A percentile compares a stretch with the other conserved stretches of the same genome.
phyloP scores from a whole-genome alignment of 2,797 vertebrate species.

The Euphonia xanthogaster region DNA sequence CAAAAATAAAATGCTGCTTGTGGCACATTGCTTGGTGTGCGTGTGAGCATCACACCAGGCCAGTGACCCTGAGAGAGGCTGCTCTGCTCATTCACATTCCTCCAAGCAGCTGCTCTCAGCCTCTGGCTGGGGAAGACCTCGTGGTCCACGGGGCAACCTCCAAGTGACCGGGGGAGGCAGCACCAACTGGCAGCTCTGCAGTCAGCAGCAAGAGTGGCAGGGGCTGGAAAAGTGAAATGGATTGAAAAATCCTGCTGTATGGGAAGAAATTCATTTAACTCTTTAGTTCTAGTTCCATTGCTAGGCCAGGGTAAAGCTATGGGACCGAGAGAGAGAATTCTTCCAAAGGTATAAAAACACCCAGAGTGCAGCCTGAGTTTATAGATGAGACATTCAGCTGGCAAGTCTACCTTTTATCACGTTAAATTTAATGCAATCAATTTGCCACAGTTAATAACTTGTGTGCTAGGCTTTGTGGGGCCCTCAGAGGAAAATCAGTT shows the following conservation, averaged over 20 bases:
- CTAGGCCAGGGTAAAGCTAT: background rate
- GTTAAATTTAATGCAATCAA: background rate
- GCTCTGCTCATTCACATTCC: background rate
- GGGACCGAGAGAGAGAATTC: background rate
- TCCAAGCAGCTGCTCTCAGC: background rate
- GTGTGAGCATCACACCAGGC: background rate
- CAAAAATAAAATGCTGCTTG: background rate
- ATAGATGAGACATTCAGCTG: background rate
- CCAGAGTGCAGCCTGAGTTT: background rate
- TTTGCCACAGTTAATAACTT: accelerated
- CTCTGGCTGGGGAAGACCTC: background rate
- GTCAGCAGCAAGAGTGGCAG: background rate
- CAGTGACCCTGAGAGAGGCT: background rate
- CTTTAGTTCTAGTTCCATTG: background rate
- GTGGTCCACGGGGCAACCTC: background rate
- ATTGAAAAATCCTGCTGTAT: background rate
- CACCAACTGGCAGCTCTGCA: background rate
- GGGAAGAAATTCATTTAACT: background rate
- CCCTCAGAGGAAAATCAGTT: background rate
- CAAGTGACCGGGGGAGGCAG: background rate
- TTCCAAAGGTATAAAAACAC: background rate
- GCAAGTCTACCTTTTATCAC: background rate
- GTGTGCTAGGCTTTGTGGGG: background rate
- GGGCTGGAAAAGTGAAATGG: background rate
- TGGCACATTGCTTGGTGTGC: background rate